Percentiles rank a stretch among this genome's conserved stretches.
These are phyloP conservation scores for Diadema setosum DNA, from an alignment of 35 echinoderm and acorn worm species.

Conservation along the genomic window DNA sequence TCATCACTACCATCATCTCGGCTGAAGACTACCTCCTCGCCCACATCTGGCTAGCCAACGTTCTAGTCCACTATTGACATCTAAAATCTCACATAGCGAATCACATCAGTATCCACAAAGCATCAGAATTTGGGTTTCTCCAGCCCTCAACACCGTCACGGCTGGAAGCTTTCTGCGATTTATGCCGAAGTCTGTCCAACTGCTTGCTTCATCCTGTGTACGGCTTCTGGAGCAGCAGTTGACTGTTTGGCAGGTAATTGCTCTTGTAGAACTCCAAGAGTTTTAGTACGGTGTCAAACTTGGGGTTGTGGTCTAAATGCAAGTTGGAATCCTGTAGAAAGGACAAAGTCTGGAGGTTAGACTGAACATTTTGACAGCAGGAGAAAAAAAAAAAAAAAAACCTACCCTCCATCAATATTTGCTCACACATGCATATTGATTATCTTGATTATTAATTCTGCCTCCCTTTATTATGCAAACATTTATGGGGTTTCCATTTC, in stretches of 20 bases:
- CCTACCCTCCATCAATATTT: background rate
- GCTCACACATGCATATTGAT: background rate
- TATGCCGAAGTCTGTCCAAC: too few species aligned
- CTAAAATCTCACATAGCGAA: too few species aligned
- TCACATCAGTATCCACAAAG: too few species aligned
- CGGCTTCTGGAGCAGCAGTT: background rate
- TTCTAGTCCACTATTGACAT: too few species aligned
- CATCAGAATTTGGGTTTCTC: too few species aligned
- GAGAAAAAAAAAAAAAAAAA: background rate
- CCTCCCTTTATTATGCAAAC: background rate
- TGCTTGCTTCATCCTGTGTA: background rate
- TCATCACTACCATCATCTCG: too few species aligned
- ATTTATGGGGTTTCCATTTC: background rate
- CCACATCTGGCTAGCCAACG: too few species aligned
- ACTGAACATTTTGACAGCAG: background rate
- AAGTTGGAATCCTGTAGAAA: background rate
- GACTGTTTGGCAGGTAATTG: background rate
- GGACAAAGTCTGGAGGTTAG: background rate
- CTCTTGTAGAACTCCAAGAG: background rate
- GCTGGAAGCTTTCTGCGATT: too few species aligned
- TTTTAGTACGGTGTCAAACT: background rate
- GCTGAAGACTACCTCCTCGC: too few species aligned
- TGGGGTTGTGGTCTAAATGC: background rate
- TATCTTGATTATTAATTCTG: background rate
- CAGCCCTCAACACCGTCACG: too few species aligned